Evolutionary conservation across 2,888 invertebrate genomes (phyloP).

Genomic region (Drosophila sordidapex): DNA sequence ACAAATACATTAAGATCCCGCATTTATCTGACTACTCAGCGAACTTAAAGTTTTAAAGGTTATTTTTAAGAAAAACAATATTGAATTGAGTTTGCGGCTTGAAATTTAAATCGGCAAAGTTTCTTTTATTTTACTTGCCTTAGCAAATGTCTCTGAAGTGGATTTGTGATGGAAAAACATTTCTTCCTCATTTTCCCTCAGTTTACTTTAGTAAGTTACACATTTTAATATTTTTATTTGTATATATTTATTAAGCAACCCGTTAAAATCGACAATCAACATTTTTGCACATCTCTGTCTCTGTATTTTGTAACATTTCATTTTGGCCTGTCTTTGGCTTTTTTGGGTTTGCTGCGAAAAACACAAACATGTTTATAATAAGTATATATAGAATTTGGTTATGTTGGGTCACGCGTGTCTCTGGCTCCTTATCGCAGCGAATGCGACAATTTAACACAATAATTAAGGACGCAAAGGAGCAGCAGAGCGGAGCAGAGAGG

Average conservation of each 20-base stretch:
- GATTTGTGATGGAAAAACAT: not conserved
- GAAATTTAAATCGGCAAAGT: not conserved
- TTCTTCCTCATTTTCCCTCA: not conserved
- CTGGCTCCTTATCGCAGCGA: slow-evolving; percentile 27
- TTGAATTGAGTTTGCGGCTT: not conserved
- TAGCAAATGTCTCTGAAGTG: not conserved
- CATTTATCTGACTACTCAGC: slow-evolving; percentile 7
- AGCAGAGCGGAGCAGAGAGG: not conserved
- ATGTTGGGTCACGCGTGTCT: slow-evolving; percentile 41
- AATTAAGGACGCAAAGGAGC: slow-evolving; percentile 42
- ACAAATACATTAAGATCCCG: slow-evolving; percentile 21
- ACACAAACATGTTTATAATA: not conserved
- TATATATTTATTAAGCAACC: no score
- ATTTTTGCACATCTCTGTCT: not conserved
- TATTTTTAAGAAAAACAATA: not conserved
- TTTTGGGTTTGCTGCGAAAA: not conserved
- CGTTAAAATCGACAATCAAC: not conserved
- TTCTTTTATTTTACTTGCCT: not conserved
- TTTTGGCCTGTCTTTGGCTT: slow-evolving; percentile 1
- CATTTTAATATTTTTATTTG: no score
- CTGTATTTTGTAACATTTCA: not conserved
- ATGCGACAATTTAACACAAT: slow-evolving; percentile 45
- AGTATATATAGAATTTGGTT: slow-evolving; percentile 17
- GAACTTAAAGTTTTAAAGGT: not conserved
- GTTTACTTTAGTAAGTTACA: not conserved